Percentiles rank a stretch among this genome's conserved stretches.
phyloP scores from a whole-genome alignment of 2,797 vertebrate species.

The Acropternis orthonyx region DNA sequence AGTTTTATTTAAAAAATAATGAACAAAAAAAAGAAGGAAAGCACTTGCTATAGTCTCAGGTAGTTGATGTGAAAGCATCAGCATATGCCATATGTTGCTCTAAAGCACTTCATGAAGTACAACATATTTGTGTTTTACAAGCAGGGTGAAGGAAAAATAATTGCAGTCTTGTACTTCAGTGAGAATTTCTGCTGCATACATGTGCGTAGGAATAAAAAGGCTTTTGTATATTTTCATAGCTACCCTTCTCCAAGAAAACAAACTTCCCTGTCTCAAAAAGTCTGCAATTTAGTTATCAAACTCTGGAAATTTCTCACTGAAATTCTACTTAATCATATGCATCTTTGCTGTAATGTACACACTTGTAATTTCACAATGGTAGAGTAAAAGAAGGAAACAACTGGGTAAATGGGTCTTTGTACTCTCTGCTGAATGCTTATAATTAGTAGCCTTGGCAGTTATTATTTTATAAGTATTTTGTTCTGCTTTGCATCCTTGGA shows the following conservation, averaged over 20 bases:
- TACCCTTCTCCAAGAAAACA: constrained; percentile 6
- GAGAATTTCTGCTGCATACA: constrained; percentile 10
- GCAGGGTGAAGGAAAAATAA: constrained; percentile 18
- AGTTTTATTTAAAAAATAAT: not conserved
- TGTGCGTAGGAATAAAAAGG: constrained; percentile 37
- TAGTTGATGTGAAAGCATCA: not conserved
- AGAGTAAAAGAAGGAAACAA: not conserved
- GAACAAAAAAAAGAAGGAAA: not conserved
- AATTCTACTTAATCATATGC: not conserved
- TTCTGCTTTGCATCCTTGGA: constrained; percentile 25
- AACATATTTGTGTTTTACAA: constrained; percentile 14
- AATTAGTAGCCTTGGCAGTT: not conserved
- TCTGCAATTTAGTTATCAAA: not conserved
- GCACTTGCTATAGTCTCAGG: not conserved
- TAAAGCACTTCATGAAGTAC: not conserved
- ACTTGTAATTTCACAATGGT: not conserved
- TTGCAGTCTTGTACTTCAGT: not conserved
- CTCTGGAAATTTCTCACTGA: constrained; percentile 3
- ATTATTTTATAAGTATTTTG: constrained; percentile 34
- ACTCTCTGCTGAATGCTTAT: not conserved
- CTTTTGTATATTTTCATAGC: constrained; percentile 25
- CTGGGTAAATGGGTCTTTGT: not conserved
- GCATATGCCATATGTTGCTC: not conserved
- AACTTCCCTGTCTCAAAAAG: not conserved
- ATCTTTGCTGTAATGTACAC: not conserved